phyloP scores from a whole-genome alignment of 2,113 vertebrate genomes.

The Micronisus gabar region DNA sequence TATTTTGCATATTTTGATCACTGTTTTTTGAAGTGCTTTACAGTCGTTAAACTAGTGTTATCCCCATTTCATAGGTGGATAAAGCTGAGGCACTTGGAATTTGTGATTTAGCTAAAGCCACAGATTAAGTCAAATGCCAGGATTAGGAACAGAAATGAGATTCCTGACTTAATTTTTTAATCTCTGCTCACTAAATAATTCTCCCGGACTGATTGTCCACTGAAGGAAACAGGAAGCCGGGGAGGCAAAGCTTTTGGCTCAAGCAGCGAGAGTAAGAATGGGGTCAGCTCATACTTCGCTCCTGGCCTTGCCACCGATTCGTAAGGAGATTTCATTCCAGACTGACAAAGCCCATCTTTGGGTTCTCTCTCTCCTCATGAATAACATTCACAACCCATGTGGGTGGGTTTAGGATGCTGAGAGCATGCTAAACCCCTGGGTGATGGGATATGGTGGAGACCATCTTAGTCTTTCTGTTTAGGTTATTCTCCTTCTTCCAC shows the following conservation, averaged over 20 bases:
- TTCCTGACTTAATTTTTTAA: not conserved
- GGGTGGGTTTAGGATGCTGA: not conserved
- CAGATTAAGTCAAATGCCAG: not conserved
- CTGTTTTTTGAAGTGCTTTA: not conserved
- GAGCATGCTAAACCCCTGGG: not conserved
- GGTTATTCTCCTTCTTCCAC: not conserved
- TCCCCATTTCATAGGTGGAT: not conserved
- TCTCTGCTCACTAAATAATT: not conserved
- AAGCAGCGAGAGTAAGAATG: not conserved
- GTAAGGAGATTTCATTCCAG: not conserved
- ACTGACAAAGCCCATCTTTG: not conserved
- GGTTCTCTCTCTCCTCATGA: not conserved
- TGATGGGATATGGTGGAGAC: not conserved
- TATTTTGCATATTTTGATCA: conserved; percentile 2
- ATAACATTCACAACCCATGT: not conserved
- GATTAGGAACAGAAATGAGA: not conserved
- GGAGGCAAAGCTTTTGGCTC: not conserved
- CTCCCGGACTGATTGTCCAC: not conserved
- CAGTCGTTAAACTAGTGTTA: not conserved
- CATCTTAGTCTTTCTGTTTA: not conserved
- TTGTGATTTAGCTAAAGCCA: not conserved
- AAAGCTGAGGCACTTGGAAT: not conserved
- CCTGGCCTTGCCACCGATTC: not conserved
- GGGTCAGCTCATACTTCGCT: not conserved
- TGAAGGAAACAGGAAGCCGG: not conserved